phyloP scores from a whole-genome alignment of 2,113 vertebrate genomes.

The Urocynchramus pylzowi region DNA sequence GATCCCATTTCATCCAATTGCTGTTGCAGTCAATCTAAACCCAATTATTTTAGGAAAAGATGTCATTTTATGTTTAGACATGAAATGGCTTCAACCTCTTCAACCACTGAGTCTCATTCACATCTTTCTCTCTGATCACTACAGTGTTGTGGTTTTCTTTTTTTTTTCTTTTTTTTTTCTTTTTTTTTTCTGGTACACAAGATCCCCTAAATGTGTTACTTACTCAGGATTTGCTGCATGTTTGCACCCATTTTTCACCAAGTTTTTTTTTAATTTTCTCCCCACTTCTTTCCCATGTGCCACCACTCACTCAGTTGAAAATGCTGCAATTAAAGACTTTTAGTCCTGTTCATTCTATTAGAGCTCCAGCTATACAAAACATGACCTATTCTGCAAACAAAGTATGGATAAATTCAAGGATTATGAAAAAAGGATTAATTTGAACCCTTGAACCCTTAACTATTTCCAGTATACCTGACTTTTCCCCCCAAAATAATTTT shows the following conservation, averaged over 20 bases:
- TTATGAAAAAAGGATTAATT: constrained; percentile 59
- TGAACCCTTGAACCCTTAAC: constrained; percentile 49
- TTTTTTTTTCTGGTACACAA: not conserved
- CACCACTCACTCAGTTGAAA: not conserved
- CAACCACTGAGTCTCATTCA: not conserved
- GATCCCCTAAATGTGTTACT: not conserved
- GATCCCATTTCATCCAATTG: not conserved
- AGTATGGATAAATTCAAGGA: constrained; percentile 36
- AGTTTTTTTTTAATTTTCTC: not conserved
- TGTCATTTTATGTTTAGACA: not conserved
- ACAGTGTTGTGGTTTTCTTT: fast-evolving
- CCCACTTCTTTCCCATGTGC: not conserved
- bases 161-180: not conserved
- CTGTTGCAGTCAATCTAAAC: not conserved
- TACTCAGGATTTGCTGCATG: not conserved
- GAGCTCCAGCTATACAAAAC: not conserved
- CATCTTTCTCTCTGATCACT: not conserved
- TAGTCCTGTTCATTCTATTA: not conserved
- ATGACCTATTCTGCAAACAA: constrained; percentile 39
- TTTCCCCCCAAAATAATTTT: fast-evolving
- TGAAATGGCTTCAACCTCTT: not conserved
- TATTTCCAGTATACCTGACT: not conserved
- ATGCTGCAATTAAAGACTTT: not conserved
- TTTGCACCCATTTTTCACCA: not conserved
- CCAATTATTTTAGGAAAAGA: not conserved